phyloP scores from a whole-genome alignment of 2,888 invertebrate species.

The Ypsolopha scabrella region DNA sequence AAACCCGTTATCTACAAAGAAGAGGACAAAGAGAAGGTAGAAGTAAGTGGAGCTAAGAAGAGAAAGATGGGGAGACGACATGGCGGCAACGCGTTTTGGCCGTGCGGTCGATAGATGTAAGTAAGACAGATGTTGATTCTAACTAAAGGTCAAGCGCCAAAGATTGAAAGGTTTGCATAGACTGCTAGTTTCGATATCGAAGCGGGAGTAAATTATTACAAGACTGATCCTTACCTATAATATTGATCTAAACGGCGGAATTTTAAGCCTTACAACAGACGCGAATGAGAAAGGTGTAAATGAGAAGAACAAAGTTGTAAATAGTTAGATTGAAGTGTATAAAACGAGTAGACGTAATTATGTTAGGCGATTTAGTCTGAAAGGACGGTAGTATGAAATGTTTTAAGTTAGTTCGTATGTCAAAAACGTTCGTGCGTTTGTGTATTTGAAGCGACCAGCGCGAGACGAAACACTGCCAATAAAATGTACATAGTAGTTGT shows the following conservation, averaged over 20 bases:
- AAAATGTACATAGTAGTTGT: constrained; percentile 44
- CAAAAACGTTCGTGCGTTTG: not conserved
- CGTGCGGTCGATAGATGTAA: constrained; percentile 49
- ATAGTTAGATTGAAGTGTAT: constrained; percentile 47
- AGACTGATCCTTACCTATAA: constrained; percentile 64
- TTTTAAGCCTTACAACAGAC: constrained; percentile 24
- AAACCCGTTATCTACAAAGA: constrained; percentile 23
- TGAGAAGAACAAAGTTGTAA: constrained; percentile 38
- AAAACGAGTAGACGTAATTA: constrained; percentile 24
- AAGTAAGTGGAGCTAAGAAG: constrained; percentile 52
- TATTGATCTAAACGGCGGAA: constrained; percentile 21
- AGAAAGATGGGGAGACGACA: constrained; percentile 50
- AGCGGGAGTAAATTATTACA: constrained; percentile 36
- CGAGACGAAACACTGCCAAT: constrained; percentile 57
- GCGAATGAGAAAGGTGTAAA: not conserved
- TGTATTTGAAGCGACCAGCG: constrained; percentile 42
- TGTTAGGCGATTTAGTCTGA: constrained; percentile 8
- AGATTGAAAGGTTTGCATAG: constrained; percentile 27
- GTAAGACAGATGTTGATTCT: constrained; percentile 44
- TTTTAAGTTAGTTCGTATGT: not conserved
- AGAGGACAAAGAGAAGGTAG: constrained; percentile 19
- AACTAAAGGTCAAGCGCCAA: constrained; percentile 38
- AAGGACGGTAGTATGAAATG: not conserved
- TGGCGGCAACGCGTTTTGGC: constrained; percentile 58
- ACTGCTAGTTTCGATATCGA: constrained; percentile 30